A percentile compares a stretch with the other conserved stretches of the same genome.
Conservation (phyloP, 2,797 vertebrate species). For the Pogoniulus pusillus region DNA sequence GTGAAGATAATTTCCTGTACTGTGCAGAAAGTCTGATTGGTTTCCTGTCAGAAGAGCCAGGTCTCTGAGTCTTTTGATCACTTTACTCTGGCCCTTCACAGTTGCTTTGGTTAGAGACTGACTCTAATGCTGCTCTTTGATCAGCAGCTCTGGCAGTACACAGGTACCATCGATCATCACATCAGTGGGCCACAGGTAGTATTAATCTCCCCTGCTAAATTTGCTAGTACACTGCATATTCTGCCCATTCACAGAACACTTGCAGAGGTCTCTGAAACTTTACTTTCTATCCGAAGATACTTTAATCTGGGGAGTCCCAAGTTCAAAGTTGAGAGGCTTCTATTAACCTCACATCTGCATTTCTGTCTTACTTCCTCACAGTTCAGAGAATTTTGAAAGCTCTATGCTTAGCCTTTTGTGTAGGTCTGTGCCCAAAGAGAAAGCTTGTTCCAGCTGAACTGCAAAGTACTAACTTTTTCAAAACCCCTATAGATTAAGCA, state of each 20-base stretch:
- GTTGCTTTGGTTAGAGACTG: slow-evolving; percentile 73
- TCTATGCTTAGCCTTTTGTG: slow-evolving; percentile 1
- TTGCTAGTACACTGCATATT: neutral
- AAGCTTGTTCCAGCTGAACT: slow-evolving; percentile 42
- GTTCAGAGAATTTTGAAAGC: neutral
- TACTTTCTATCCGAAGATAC: slow-evolving; percentile 26
- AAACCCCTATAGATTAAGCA: neutral
- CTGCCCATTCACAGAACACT: neutral
- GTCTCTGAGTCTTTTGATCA: slow-evolving; percentile 75
- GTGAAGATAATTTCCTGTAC: slow-evolving; percentile 64
- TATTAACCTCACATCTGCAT: neutral
- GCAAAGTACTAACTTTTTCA: slow-evolving; percentile 55
- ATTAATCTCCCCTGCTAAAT: slow-evolving; percentile 24
- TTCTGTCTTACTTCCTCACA: slow-evolving; percentile 41
- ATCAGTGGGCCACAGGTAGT: slow-evolving; percentile 60
- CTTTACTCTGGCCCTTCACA: slow-evolving; percentile 66
- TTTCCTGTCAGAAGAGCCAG: slow-evolving; percentile 66
- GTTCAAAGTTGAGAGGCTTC: slow-evolving; percentile 42
- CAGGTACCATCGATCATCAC: slow-evolving; percentile 80
- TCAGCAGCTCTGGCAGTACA: slow-evolving; percentile 67
- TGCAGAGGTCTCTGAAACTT: neutral
- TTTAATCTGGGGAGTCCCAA: slow-evolving; percentile 27
- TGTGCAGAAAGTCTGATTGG: slow-evolving; percentile 68
- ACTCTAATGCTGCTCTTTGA: slow-evolving; percentile 76
- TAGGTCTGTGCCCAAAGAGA: slow-evolving; percentile 46